Evolutionary conservation across 1,140 invertebrate species (phyloP).

Genomic region (Dendroctonus valens): DNA sequence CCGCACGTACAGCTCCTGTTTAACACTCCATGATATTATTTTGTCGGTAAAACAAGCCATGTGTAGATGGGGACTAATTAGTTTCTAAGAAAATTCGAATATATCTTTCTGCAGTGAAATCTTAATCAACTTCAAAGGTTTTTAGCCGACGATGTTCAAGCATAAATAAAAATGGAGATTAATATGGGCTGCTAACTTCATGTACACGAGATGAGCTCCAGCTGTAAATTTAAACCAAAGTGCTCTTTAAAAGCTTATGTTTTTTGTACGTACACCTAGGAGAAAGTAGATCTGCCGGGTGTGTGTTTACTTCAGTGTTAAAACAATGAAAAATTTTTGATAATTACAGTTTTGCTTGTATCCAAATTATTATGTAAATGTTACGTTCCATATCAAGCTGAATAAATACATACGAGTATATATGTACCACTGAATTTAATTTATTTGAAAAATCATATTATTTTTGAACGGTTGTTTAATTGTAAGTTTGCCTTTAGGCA

Average conservation of each 20-base stretch:
- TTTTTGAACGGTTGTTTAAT: too few relatives aligned
- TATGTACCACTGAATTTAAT: too few relatives aligned
- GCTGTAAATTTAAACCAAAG: background rate
- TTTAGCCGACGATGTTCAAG: conserved; percentile 24
- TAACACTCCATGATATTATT: conserved; percentile 24
- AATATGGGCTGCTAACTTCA: conserved; percentile 19
- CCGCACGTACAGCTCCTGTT: conserved; percentile 10
- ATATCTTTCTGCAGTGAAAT: conserved; percentile 28
- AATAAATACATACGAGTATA: too few relatives aligned
- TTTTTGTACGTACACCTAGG: background rate
- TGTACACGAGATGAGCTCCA: background rate
- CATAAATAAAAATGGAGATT: conserved; percentile 30
- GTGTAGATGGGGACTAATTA: conserved; percentile 30
- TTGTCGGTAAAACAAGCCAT: conserved; percentile 26
- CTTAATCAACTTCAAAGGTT: conserved; percentile 32
- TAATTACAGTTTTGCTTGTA: too few relatives aligned
- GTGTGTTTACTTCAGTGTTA: too few relatives aligned
- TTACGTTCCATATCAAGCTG: too few relatives aligned
- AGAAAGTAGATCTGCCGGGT: too few relatives aligned
- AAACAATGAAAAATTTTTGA: too few relatives aligned
- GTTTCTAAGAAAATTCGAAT: conserved; percentile 28
- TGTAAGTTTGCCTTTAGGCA: too few relatives aligned
- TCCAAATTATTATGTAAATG: too few relatives aligned
- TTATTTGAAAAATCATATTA: too few relatives aligned
- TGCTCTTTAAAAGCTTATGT: background rate